Evolutionary conservation across 2,888 invertebrate species (phyloP), one percentile per base, ranked within the genome.

Genomic region (Andrena haemorrhoa): DNA sequence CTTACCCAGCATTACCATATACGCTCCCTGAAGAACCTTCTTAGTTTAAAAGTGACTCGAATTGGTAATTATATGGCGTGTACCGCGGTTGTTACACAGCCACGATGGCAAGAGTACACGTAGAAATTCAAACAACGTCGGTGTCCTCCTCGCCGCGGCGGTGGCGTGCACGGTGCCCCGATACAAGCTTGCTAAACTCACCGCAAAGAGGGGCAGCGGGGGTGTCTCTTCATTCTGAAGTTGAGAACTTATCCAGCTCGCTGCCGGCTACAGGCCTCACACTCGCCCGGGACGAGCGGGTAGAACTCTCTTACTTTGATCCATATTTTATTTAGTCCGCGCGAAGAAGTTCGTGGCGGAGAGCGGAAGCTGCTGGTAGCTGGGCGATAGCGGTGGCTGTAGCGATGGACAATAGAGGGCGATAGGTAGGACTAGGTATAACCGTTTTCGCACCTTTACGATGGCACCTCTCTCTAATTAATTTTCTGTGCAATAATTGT

Each of bases 321-420:
- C 87, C 86, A 90, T 90, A 91, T 90, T 91, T 91, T 90, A 90
- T 90, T 91, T 90, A 88, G 87, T 86, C 71, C 63, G 26, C 20
- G 47, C 47, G 63, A 51, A 73, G 33, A 35, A 72, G 66, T 68
- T 70, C 47, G 33, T 33, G 53, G 51, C 71, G 41, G 71, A 56
- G 56, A 53, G 26, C n/a, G 49, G 31, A 33, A 31, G 66, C 70
- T 47, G 75, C 47, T 49, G 68, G 61, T 68, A 56, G 47, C 10
- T 5, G 33, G 29, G 49, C 26, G 63, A 60, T 51, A 63, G 69
- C 12, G n/a, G 66, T 53, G 56, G 71, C 58, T 64, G 61, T 12
- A 58, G 53, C 10, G 53, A 58, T 56, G 60, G 31, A 31, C n/a
- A 49, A 75, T 35, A 75, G 47, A 29, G 20, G 35, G 53, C 8